Base-by-base conservation (phyloP, 2,888 invertebrate genomes). In the Macrosiphum euphorbiae region DNA sequence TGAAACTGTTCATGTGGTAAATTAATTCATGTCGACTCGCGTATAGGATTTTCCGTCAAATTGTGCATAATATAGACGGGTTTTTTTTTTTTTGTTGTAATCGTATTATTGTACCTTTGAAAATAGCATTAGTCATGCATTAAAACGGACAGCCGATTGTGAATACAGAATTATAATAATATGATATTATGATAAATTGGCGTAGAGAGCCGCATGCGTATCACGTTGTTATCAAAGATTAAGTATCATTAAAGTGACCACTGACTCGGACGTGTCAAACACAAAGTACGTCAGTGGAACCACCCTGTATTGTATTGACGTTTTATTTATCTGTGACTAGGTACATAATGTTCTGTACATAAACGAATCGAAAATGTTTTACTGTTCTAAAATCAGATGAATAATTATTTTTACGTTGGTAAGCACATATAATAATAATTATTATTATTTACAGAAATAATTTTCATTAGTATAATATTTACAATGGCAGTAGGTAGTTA, bases 1-100 rank as follows among this genome's bases (percentile, higher is more conserved):
- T 87, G 61, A 92, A 92, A 58, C 26, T 86, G 47, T 92, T 92
- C 91, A 61, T 87, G 91, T 87, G 91, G 55, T 92, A 88, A 92
- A 88, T 92, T 8, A 88, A 55, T 88, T 88, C n/a, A 52, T n/a
- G 78, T 92, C 88, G 7, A 78, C 24, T 44, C 88, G 67, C 78
- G 61, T n/a, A 3, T 47, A 26, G 41, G 92, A 52, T 88, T 88
- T 92, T 78, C 78, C 41, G 67, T 92, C 88, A 78, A 78, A 78
- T 78, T 41, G 41, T 41, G 52, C 50, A 50, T 88, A 87, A 61
- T 88, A 85, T 67, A 52, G 28, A 88, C 58, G 24, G 28, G n/a
- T n/a, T n/a, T 52, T 85, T 55, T 91, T 50, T 91, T 67, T 52
- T 7, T 44, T 44, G 44, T 44, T 44, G 44, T 44, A 44, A n/a